Evolutionary conservation across 2,113 vertebrate genomes (phyloP), one percentile per base, ranked within the genome.

Genomic region (Hepsetus odoe): DNA sequence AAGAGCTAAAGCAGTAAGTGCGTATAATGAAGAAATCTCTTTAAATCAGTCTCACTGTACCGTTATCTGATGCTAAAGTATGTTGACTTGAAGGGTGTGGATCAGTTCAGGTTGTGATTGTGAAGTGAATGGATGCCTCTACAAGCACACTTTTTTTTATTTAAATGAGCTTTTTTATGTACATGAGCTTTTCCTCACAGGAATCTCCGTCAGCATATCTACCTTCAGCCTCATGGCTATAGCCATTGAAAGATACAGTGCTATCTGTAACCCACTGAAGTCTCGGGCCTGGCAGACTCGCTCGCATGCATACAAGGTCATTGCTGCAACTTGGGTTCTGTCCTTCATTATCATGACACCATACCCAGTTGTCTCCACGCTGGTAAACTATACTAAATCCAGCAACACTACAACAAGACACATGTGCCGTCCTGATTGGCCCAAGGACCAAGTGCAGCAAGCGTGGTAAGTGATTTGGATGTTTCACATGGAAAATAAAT

Each of bases 151-250:
- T n/a, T n/a, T n/a, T n/a, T n/a, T n/a, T n/a, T n/a, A n/a, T n/a
- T n/a, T 51, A n/a, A 51, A 42, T 32, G 3, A 20, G 20, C 49
- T 14, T 53, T 14, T 65, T 3, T 0, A 30, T 59, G 5, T 38
- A 56, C 12, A 2, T 53, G 9, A 68, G 0, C n/a, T 64, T 49
- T 32, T 16, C 70, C 13, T 40, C 56, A 5, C 92, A 98, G 97
- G 96, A 7, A 92, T 96, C 80, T 97, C 97, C 0, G 96, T 99
- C 26, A 97, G 96, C 28, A 97, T 98, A 71, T 98, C 97, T 77
- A 98, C 96, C 9, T 95, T 98, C 77, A 97, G 94, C 88, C 91
- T 98, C 61, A 95, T 98, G 86, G 97, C 96, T 89, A 98, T 98
- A 18, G 96, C 97, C 59, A 93, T 97, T 20, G 97, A 99, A 86